phyloP scores from a whole-genome alignment of 2,888 invertebrate species.

The Campoletis raptor region DNA sequence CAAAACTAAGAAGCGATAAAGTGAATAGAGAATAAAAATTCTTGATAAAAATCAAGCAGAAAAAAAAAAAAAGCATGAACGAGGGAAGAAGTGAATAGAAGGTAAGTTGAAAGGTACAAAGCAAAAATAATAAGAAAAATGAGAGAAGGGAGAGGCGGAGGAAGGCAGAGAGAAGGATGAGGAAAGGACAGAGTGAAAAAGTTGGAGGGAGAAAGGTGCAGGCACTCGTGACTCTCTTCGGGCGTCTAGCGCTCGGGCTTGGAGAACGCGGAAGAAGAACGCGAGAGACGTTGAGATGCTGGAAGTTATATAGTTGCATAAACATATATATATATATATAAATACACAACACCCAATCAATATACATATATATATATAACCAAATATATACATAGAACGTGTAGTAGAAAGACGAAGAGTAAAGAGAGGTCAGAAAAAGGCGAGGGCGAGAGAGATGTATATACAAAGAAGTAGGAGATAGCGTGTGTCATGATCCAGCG shows the following conservation, averaged over 20 bases:
- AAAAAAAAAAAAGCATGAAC: not conserved
- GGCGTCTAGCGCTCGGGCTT: conserved; percentile 60
- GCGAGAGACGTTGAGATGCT: conserved; percentile 59
- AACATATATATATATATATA: conserved; percentile 6
- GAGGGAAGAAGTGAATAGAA: conserved; percentile 24
- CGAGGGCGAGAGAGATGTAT: conserved; percentile 64
- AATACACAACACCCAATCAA: not conserved
- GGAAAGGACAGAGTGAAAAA: conserved; percentile 36
- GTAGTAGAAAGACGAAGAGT: conserved; percentile 47
- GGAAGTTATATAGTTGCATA: conserved; percentile 54
- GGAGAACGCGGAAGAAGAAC: conserved; percentile 68
- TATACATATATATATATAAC: not conserved
- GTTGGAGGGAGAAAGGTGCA: conserved; percentile 61
- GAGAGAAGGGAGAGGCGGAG: conserved; percentile 34
- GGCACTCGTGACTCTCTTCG: conserved; percentile 68
- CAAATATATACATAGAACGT: not conserved
- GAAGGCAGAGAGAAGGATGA: conserved; percentile 41
- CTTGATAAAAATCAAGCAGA: not conserved
- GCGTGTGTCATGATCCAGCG: conserved; percentile 71
- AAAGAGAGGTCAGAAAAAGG: conserved; percentile 41
- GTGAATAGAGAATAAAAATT: conserved; percentile 18
- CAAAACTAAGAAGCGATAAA: conserved; percentile 22
- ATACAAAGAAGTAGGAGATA: conserved; percentile 49
- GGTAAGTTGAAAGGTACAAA: conserved; percentile 18
- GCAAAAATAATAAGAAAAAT: conserved; percentile 34